Conservation (phyloP, 2,888 invertebrate genomes). For the Watsonalla cultraria region DNA sequence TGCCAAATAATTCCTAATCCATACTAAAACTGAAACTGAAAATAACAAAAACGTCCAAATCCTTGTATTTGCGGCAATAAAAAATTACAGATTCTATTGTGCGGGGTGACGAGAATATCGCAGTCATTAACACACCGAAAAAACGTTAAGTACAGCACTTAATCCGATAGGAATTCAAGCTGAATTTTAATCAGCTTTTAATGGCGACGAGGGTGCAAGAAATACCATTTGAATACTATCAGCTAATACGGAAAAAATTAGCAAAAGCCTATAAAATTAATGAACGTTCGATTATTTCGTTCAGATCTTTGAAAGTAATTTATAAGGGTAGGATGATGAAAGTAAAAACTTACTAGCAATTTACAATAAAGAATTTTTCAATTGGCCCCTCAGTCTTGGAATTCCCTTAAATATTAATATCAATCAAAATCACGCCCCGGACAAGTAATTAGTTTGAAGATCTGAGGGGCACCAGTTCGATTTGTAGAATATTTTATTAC, state of each 20-base stretch:
- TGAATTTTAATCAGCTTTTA: slow-evolving; percentile 56
- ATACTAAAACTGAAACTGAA: neutral
- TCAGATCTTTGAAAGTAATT: neutral
- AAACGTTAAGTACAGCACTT: slow-evolving; percentile 45
- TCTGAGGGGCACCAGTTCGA: slow-evolving; percentile 34
- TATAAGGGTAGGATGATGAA: neutral
- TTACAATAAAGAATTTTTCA: neutral
- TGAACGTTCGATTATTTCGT: slow-evolving; percentile 16
- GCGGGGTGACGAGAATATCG: slow-evolving; percentile 30
- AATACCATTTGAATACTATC: slow-evolving; percentile 22
- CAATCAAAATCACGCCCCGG: slow-evolving; percentile 35
- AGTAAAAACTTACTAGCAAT: neutral
- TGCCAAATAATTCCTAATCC: too few species aligned
- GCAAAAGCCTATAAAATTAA: slow-evolving; percentile 30
- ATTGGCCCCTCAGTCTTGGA: neutral
- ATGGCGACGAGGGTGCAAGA: slow-evolving; percentile 33
- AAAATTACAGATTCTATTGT: neutral
- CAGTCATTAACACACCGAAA: slow-evolving; percentile 50
- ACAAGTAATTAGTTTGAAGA: slow-evolving; percentile 47
- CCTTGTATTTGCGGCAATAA: neutral
- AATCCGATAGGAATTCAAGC: slow-evolving; percentile 38
- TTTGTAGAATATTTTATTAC: slow-evolving; percentile 63
- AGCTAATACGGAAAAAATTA: slow-evolving; percentile 22
- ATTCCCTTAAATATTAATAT: slow-evolving; percentile 27
- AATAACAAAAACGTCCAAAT: neutral